A percentile compares a stretch with the other conserved stretches of the same genome.
Evolutionary conservation across 2,888 invertebrate species (phyloP).

Genomic region (Trachelus iudaicus): DNA sequence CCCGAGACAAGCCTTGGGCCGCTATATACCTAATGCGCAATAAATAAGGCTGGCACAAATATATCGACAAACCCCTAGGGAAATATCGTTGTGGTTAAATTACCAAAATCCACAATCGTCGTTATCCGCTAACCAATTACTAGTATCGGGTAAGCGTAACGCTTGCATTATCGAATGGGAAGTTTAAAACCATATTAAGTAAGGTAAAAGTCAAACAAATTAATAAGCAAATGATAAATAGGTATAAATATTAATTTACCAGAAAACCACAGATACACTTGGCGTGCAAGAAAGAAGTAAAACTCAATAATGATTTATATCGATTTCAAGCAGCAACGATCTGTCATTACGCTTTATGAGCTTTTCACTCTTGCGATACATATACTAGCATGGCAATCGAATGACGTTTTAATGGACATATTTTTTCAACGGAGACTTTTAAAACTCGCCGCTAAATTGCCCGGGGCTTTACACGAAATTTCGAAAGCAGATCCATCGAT

Average conservation of each 20-base stretch:
- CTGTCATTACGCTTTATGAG: neutral
- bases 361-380: neutral
- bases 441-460: neutral
- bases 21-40: neutral
- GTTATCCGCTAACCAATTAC: neutral
- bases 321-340: neutral
- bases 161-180: neutral
- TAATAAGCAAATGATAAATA: neutral
- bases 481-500: neutral
- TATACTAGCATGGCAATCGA: neutral
- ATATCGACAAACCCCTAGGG: neutral
- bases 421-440: neutral
- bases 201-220: neutral
- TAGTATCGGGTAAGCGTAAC: neutral
- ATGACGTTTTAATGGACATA: neutral
- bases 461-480: neutral
- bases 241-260: neutral
- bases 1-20: neutral
- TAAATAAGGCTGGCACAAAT: neutral
- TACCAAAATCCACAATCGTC: neutral
- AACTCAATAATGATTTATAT: neutral
- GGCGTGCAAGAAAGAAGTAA: neutral
- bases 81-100: neutral
- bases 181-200: neutral
- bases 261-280: neutral